Base-by-base conservation (phyloP, 2,113 vertebrate genomes). In the Sisor rabdophorus region DNA sequence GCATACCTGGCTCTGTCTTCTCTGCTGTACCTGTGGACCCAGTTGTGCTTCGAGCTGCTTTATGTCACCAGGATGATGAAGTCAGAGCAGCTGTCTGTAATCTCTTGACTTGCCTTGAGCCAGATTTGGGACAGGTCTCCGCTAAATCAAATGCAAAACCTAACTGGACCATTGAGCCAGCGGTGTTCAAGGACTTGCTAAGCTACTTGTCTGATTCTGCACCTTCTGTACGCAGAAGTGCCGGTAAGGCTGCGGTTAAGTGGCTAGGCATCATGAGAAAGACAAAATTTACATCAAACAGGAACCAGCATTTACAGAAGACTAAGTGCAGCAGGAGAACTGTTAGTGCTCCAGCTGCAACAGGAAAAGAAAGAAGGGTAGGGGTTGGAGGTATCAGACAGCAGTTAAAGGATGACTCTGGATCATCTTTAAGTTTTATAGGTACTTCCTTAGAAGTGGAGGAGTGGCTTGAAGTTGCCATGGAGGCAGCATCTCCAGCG, bases 21-120 rank as follows among this genome's bases (percentile, higher is more conserved):
- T 78, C 86, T 0, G 88, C 90, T 2, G 22, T 89, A 12, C 73
- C 80, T 17, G 26, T 92, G 44, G 86, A 91, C 47, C 83, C 79
- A 30, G 58, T 28, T 1, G 85, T 91, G 72, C 87, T 98, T 6
- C 77, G 85, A 30, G 74, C 64, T 61, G 88, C 87, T 0, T 72
- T 93, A n/a, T n/a, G 50, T 61, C 93, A 95, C 76, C 44, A 32
- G 2, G 86, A 93, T 10, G 87, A 88, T 30, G 83, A 44, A 0
- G 84, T 98, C 79, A 90, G 93, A 64, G 90, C 91, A 17, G 92
- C 91, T 52, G 86, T 92, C 2, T 97, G 94, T 9, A 89, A 87
- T 71, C 88, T 99, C 17, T 84, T 97, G 58, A 93, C 94, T 67
- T 92, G 94, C 69, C 19, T 90, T 24, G 36, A 87, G 53, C 88